Base-by-base conservation (phyloP, 2,113 vertebrate species). In the Ginglymostoma cirratum region DNA sequence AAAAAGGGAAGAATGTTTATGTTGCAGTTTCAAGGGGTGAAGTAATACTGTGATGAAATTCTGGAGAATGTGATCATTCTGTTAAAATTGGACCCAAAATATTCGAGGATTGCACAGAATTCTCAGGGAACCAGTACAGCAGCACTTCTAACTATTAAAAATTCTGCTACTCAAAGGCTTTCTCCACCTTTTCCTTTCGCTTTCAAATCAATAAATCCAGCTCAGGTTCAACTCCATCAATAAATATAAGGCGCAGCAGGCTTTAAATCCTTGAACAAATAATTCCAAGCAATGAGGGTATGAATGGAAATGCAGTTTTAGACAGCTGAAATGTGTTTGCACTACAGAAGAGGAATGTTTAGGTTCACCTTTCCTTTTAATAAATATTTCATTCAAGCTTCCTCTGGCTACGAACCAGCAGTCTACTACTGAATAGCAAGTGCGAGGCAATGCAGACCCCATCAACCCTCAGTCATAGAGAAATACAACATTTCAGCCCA, bases 381-480 rank as follows among this genome's bases (percentile, higher is more conserved):
- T 94, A 94, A 94, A 38, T 94, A 94, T 67, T 94, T n/a, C 65
- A 94, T 67, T 94, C 45, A 23, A 42, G 30, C 34, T 42, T 38
- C n/a, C n/a, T 38, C 65, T 42, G 65, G 65, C 61, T 42, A 2
- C 0, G 27, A 15, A 14, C 30, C 52, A 90, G 87, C 15, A 61
- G 10, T 5, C 27, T 17, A 34, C 15, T 3, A 90, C 34, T 12
- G 87, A 65, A n/a, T 12, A 8, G 15, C 52, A 90, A 61, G 15
- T 34, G 87, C 2, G 10, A 90, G 87, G 10, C 5, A 34, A 27
- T 2, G 1, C 90, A 93, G 30, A 8, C 55, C 90, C 5, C 8
- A 15, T 66, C 61, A 66, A 21, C 30, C 8, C 27, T 12, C 21
- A 42, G 61, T 14, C 45, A 45, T 45, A 19, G 80, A 61, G 55